These are phyloP conservation scores for Podarcis cretensis DNA, from an alignment of 2,113 vertebrate species.

Conservation along the genomic window DNA sequence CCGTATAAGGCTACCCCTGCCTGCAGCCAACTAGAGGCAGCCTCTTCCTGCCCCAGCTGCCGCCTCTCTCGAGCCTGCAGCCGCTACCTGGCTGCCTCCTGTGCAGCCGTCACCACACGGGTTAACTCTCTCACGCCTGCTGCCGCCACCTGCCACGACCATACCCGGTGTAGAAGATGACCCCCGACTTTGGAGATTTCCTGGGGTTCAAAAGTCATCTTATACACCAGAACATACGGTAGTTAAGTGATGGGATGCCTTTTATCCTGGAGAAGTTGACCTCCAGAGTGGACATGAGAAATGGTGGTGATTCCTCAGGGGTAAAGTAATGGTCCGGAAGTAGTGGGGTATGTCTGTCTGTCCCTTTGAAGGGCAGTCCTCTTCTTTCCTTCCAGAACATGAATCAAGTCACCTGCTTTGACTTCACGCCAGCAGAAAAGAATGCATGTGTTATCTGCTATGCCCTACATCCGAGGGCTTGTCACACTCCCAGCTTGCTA, in stretches of 20 bases:
- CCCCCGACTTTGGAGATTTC: too few species aligned
- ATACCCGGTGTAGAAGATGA: too few species aligned
- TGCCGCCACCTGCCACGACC: not conserved
- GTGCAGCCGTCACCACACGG: not conserved
- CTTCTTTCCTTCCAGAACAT: not conserved
- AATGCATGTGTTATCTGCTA: not conserved
- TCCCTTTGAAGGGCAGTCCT: not conserved
- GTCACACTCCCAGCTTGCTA: not conserved
- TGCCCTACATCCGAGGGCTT: not conserved
- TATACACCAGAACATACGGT: too few species aligned
- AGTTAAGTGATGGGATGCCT: not conserved
- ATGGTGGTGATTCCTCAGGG: not conserved
- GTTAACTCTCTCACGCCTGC: slow-evolving; percentile 55
- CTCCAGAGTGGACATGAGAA: not conserved
- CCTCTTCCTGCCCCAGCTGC: slow-evolving; percentile 57
- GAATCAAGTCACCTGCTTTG: slow-evolving; percentile 9
- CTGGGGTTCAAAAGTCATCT: too few species aligned
- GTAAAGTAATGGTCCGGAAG: not conserved
- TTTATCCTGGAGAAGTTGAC: not conserved
- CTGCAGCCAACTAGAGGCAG: not conserved
- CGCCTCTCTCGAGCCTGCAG: not conserved
- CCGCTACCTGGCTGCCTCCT: slow-evolving; percentile 34
- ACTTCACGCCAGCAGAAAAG: not conserved
- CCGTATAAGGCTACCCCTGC: too few species aligned
- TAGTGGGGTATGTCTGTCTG: not conserved